phyloP scores from a whole-genome alignment of 2,888 invertebrate species.

The Eristalinus sepulchralis region DNA sequence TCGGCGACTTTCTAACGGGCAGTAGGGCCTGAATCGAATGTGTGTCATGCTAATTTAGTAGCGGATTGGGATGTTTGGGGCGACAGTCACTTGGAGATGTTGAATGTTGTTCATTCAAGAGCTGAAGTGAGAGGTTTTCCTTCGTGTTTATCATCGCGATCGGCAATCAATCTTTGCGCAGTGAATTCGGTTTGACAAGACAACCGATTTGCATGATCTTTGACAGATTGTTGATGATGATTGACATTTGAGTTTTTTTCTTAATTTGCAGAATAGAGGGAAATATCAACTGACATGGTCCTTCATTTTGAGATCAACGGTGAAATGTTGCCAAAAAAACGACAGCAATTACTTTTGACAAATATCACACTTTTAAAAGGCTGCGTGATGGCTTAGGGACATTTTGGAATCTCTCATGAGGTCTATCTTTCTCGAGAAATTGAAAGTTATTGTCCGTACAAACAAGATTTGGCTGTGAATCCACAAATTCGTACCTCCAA shows the following conservation, averaged over 20 bases:
- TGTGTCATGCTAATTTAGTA: conserved; percentile 11
- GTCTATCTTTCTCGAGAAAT: too few relatives aligned
- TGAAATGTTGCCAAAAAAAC: too few relatives aligned
- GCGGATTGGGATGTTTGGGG: not conserved
- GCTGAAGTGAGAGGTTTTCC: not conserved
- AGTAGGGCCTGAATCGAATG: conserved; percentile 8
- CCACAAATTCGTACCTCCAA: too few relatives aligned
- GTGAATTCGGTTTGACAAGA: not conserved
- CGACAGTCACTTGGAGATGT: not conserved
- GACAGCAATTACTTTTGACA: too few relatives aligned
- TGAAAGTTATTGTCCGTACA: too few relatives aligned
- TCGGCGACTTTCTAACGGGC: conserved; percentile 4
- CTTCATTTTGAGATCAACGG: too few relatives aligned
- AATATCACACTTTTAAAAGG: too few relatives aligned
- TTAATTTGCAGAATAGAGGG: too few relatives aligned
- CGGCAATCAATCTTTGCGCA: not conserved
- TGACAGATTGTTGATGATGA: not conserved
- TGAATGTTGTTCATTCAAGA: not conserved
- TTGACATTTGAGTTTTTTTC: not conserved
- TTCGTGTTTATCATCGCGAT: not conserved
- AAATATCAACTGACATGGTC: too few relatives aligned
- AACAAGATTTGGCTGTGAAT: too few relatives aligned
- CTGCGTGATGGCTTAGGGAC: too few relatives aligned
- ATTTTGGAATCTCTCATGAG: too few relatives aligned
- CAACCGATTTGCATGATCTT: not conserved